Conservation (phyloP, 2,888 invertebrate species). For the Cenopis cana region DNA sequence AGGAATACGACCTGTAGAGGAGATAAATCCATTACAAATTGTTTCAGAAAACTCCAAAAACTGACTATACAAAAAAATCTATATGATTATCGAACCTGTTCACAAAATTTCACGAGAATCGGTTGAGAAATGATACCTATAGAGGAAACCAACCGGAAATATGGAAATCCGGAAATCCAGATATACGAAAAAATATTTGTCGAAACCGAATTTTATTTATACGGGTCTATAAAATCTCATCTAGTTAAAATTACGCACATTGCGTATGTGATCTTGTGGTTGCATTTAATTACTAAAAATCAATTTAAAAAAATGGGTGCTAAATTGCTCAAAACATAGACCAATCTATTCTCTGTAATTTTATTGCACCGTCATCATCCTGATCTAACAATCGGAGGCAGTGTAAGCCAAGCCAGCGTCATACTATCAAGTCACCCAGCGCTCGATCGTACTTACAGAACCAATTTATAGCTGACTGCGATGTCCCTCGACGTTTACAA, state of each 20-base stretch:
- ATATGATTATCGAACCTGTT: no score
- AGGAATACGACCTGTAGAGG: no score
- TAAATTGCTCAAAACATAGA: not conserved
- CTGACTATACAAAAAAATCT: no score
- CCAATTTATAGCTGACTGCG: constrained; percentile 26
- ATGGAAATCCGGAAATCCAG: no score
- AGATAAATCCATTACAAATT: no score
- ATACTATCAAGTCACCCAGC: constrained; percentile 35
- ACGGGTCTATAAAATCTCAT: no score
- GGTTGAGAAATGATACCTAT: no score
- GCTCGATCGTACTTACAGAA: constrained; percentile 31
- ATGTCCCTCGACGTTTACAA: constrained; percentile 24
- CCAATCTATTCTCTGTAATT: not conserved
- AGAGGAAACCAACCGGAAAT: no score
- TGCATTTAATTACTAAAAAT: not conserved
- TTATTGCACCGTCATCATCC: constrained; percentile 13
- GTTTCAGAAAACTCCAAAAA: no score
- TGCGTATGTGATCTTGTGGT: not conserved
- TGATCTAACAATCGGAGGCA: constrained; percentile 20
- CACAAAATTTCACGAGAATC: no score
- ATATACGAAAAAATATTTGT: no score
- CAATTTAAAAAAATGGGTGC: not conserved
- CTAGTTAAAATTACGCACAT: not conserved
- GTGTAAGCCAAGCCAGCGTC: constrained; percentile 29
- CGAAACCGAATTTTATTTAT: no score